Evolutionary conservation across 1,140 invertebrate genomes (phyloP).

Genomic region (Lepidurus apus): DNA sequence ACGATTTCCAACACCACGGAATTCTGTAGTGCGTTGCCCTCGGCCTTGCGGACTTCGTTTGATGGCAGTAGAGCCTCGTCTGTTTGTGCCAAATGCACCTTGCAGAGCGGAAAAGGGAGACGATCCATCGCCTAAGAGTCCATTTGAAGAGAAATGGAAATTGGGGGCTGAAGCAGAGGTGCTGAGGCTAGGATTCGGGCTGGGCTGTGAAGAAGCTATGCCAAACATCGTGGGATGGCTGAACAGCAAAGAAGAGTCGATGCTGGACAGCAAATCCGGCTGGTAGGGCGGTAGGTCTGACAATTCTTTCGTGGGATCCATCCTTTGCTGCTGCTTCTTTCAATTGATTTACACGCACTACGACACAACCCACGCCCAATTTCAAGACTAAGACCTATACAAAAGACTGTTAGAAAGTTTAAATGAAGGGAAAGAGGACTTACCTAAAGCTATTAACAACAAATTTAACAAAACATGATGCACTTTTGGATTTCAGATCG

Average conservation of each 20-base stretch:
- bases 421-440: background rate
- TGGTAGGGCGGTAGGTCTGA: background rate
- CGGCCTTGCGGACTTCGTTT: background rate
- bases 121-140: background rate
- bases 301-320: constrained; percentile 4
- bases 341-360: too few relatives aligned
- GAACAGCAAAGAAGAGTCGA: background rate
- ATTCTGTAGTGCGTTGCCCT: background rate
- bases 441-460: background rate
- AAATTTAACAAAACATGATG: constrained; percentile 22
- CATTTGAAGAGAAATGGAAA: background rate
- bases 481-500: constrained; percentile 15
- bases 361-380: too few relatives aligned
- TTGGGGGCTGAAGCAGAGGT: background rate
- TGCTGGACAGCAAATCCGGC: background rate
- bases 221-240: constrained; percentile 11
- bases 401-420: too few relatives aligned
- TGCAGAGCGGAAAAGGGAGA: background rate
- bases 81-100: background rate
- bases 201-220: background rate
- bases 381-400: too few relatives aligned
- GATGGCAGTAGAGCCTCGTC: background rate
- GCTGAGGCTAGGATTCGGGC: background rate
- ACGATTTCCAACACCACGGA: background rate
- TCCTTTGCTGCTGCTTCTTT: background rate